phyloP scores from a whole-genome alignment of 1,140 invertebrate genomes.

The Bombus sibiricus region DNA sequence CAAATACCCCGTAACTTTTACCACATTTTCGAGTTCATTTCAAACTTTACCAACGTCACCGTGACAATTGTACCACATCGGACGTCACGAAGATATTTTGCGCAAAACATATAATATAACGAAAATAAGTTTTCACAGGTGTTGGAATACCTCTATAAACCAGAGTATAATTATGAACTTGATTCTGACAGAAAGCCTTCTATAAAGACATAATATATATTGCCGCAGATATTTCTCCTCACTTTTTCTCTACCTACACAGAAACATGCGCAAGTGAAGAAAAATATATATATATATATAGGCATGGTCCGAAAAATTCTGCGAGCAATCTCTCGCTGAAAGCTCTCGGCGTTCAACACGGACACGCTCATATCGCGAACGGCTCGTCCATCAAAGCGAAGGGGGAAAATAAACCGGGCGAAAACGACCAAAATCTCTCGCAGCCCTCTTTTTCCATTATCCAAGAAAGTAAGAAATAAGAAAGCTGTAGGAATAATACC shows the following conservation, averaged over 20 bases:
- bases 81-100: too few relatives aligned
- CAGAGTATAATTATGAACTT: too few relatives aligned
- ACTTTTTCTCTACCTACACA: neutral
- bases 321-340: neutral
- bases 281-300: neutral
- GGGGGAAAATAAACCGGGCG: conserved; percentile 26
- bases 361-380: neutral
- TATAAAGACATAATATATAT: too few relatives aligned
- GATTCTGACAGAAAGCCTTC: too few relatives aligned
- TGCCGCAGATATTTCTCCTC: too few relatives aligned
- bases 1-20: too few relatives aligned
- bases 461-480: neutral
- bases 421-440: conserved; percentile 33
- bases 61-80: too few relatives aligned
- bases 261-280: neutral
- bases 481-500: conserved; percentile 30
- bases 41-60: too few relatives aligned
- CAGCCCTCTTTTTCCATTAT: neutral
- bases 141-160: too few relatives aligned
- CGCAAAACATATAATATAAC: too few relatives aligned
- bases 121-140: too few relatives aligned
- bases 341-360: neutral
- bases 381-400: conserved; percentile 19
- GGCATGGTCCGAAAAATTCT: neutral
- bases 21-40: too few relatives aligned